Conservation (phyloP, 2,113 vertebrate genomes). For the Andinoacara biseriatus region DNA sequence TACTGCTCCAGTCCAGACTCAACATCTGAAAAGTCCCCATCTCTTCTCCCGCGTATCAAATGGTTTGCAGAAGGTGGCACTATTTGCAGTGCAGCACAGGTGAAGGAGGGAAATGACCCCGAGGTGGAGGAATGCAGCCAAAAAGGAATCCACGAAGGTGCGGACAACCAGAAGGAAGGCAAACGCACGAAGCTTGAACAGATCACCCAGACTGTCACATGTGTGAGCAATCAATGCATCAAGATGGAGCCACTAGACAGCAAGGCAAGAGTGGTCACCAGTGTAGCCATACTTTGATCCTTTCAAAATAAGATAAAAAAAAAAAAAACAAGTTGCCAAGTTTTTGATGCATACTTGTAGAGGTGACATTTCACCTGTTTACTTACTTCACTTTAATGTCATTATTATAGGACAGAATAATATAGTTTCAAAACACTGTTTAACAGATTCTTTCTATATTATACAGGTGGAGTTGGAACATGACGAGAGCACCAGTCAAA, state of each 20-base stretch:
- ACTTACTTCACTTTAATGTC: too few relatives aligned
- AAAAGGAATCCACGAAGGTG: neutral
- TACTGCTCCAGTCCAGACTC: conserved; percentile 30
- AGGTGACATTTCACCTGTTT: neutral
- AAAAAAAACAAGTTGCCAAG: neutral
- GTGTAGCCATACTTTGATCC: neutral
- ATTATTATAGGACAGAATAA: neutral
- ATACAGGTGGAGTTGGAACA: neutral
- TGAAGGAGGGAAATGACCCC: conserved; percentile 69
- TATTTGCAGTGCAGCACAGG: conserved; percentile 28
- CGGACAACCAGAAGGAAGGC: neutral
- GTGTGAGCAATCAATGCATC: neutral
- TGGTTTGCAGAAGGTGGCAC: conserved; percentile 6
- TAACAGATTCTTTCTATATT: neutral
- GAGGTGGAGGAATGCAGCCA: conserved; percentile 74
- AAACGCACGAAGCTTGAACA: neutral
- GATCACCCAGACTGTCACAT: neutral
- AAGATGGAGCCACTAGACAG: neutral
- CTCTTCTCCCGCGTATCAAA: conserved; percentile 73
- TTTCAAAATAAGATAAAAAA: neutral
- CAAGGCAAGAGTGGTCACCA: conserved; percentile 27
- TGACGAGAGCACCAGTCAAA: neutral
- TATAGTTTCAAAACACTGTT: neutral
- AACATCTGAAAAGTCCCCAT: conserved; percentile 72
- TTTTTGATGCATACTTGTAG: neutral